Percentiles rank a stretch among this genome's conserved stretches.
phyloP scores from a whole-genome alignment of 64 coral and sea anemone genomes.

The Montipora capricornis region DNA sequence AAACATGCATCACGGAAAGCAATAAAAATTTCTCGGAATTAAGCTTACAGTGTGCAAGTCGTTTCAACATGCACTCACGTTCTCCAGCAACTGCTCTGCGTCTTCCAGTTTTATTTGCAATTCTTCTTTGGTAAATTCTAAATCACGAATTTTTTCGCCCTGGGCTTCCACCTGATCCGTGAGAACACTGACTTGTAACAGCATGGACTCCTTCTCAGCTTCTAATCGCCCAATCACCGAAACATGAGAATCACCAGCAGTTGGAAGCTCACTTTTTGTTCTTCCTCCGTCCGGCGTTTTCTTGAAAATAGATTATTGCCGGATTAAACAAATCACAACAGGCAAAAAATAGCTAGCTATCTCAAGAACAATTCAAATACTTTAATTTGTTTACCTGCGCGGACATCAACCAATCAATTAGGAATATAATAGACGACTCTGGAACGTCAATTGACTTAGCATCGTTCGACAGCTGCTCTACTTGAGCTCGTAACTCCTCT shows the following conservation, averaged over 20 bases:
- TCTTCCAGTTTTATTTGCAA: constrained; percentile 91
- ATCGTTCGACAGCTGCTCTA: constrained; percentile 48
- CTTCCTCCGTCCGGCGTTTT: neutral
- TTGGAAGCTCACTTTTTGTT: neutral
- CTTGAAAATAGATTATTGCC: neutral
- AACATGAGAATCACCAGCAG: constrained; percentile 60
- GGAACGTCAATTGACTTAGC: constrained; percentile 56
- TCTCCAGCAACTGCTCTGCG: constrained; percentile 79
- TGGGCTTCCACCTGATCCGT: constrained; percentile 98
- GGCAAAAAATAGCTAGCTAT: neutral
- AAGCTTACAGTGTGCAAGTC: no score
- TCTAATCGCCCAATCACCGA: constrained; percentile 76
- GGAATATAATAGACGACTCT: constrained; percentile 59
- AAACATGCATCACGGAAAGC: no score
- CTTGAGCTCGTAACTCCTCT: constrained; percentile 70
- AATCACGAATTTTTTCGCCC: constrained; percentile 94
- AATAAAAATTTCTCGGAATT: no score
- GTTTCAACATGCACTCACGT: constrained; percentile 43
- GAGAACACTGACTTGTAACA: constrained; percentile 94
- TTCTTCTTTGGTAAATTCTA: constrained; percentile 95
- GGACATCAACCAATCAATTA: constrained; percentile 72
- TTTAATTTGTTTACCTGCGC: constrained; percentile 39
- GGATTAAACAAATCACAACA: neutral
- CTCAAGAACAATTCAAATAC: neutral
- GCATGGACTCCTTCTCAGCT: constrained; percentile 90